Conservation (phyloP, 1,140 invertebrate species). For the Pseudomyrmex cubaensis region DNA sequence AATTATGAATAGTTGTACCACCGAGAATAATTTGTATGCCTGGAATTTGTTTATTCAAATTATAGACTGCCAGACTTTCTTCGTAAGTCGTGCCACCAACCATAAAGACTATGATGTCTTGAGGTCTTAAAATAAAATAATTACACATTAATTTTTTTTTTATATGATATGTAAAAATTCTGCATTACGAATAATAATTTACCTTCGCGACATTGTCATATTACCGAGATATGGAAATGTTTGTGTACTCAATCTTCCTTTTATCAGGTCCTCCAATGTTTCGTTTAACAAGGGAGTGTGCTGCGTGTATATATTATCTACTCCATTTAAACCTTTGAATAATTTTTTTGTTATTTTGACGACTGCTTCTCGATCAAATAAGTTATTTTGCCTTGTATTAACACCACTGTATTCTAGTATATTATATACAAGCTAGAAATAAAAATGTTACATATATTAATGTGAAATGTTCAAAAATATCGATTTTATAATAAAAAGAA, state of each 20-base stretch:
- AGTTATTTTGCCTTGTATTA: constrained; percentile 91
- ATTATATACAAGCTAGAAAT: constrained; percentile 87
- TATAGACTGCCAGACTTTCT: constrained; percentile 95
- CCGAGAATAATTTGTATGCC: constrained; percentile 94
- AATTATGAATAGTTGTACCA: constrained; percentile 96
- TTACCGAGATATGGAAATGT: constrained; percentile 93
- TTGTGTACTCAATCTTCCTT: constrained; percentile 93
- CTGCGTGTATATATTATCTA: constrained; percentile 99
- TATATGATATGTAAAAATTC: constrained; percentile 28
- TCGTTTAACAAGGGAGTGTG: constrained; percentile 95
- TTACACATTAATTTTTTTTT: constrained; percentile 12
- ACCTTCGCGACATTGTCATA: constrained; percentile 81
- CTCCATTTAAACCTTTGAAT: constrained; percentile 94
- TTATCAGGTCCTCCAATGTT: constrained; percentile 95
- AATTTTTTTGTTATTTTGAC: constrained; percentile 96
- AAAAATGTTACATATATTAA: constrained; percentile 11
- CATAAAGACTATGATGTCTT: constrained; percentile 97
- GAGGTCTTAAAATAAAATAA: constrained; percentile 86
- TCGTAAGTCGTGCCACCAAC: constrained; percentile 99
- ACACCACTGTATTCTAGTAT: constrained; percentile 93
- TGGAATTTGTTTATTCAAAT: constrained; percentile 91
- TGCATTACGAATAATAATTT: constrained; percentile 41
- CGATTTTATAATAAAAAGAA: not conserved
- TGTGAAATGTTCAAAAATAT: not conserved
- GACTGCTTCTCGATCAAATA: constrained; percentile 94